Evolutionary conservation across 2,888 invertebrate genomes (phyloP), one percentile per base, ranked within the genome.

Genomic region (Melikaiella ostensackeni): DNA sequence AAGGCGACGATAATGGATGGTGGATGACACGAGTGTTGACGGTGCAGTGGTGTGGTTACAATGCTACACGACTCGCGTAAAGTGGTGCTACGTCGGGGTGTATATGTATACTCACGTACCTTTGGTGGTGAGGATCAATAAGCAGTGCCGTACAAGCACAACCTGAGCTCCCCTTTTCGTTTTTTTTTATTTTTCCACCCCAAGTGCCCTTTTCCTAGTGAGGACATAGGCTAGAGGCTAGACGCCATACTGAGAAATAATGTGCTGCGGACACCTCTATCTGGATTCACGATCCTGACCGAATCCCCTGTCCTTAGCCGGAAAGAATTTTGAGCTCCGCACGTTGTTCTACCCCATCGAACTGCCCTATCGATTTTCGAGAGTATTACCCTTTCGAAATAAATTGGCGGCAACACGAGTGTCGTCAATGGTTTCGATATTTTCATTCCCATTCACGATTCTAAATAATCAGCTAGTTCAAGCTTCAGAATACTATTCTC

Each of bases 71-170:
- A 61, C 74, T 57, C 59, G 59, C 83, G 86, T 84, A 83, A 84
- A 86, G 86, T 88, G 85, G 83, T 86, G 86, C 85, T 84, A 85
- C 84, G 87, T 84, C 83, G 84, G 81, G 79, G 84, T 86, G 85
- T 88, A 87, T 84, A 89, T 86, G 88, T 88, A 88, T 86, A 86
- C 87, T 86, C 78, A 83, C 86, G 88, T 88, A 86, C 83, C 87
- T 88, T 89, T 87, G 83, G 88, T 89, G 86, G 88, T 88, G 91
- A 89, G 89, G 90, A 91, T 91, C 91, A 90, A 91, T 91, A 91
- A 90, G 90, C 91, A 91, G 90, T 90, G 89, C 89, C 88, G 90
- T 90, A 87, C 77, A 70, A 76, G 73, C 66, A 64, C 74, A 75
- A 77, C 64, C 63, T 74, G 74, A 59, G 35, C 59, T 64, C 42